A percentile compares a stretch with the other conserved stretches of the same genome.
Conservation (phyloP, 1,140 invertebrate species). For the Ceratitis capitata region DNA sequence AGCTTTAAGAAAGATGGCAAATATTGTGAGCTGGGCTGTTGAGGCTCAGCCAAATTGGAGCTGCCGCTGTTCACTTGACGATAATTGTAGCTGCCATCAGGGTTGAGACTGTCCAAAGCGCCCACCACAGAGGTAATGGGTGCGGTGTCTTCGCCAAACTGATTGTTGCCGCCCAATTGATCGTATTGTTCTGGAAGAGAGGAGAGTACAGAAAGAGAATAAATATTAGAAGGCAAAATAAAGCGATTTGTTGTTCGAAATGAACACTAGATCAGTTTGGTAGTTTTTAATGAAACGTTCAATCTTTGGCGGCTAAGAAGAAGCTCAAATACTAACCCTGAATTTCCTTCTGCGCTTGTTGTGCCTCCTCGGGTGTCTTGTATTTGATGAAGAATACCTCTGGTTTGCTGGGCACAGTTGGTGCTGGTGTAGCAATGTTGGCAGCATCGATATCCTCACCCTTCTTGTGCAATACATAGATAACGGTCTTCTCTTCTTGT, state of each 20-base stretch:
- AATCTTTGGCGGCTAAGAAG: not conserved
- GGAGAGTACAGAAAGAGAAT: not conserved
- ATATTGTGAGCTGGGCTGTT: conserved; percentile 39
- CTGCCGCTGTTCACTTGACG: conserved; percentile 30
- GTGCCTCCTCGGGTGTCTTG: conserved; percentile 70
- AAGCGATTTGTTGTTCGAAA: not conserved
- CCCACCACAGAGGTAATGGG: conserved; percentile 45
- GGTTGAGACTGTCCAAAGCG: conserved; percentile 41
- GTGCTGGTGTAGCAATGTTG: conserved; percentile 74
- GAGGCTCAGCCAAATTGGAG: conserved; percentile 28
- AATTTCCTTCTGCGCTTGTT: conserved; percentile 46
- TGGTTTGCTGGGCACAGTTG: conserved; percentile 75
- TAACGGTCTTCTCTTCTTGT: conserved; percentile 81
- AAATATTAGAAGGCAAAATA: not conserved
- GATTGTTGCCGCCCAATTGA: conserved; percentile 42
- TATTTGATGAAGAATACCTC: conserved; percentile 78
- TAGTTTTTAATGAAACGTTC: too few relatives aligned
- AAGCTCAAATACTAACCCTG: conserved; percentile 42
- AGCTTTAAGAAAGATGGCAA: conserved; percentile 40
- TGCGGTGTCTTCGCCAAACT: conserved; percentile 44
- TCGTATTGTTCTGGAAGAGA: conserved; percentile 45
- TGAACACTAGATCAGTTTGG: too few relatives aligned
- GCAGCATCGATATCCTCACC: conserved; percentile 68
- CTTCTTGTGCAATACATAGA: conserved; percentile 84
- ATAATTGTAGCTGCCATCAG: conserved; percentile 45